phyloP scores from a whole-genome alignment of 2,888 invertebrate species.

The Clistopyga incitator region DNA sequence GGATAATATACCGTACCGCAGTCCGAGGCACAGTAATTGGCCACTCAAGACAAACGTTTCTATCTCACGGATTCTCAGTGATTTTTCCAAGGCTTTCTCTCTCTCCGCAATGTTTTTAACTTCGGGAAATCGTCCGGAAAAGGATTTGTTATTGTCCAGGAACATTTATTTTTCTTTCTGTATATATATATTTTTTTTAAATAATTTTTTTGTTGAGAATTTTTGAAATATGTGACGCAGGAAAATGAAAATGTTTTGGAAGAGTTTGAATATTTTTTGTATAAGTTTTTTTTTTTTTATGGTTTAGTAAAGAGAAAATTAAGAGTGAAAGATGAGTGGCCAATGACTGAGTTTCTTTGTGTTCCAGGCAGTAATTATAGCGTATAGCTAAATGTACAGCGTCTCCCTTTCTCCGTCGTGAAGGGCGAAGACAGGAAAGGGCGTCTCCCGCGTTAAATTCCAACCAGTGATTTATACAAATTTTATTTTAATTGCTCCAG shows the following conservation, averaged over 20 bases:
- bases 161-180: background rate
- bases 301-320: background rate
- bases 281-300: no score
- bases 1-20: background rate
- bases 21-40: constrained; percentile 34
- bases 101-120: background rate
- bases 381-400: constrained; percentile 2
- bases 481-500: constrained; percentile 70
- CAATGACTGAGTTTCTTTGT: constrained; percentile 1
- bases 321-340: background rate
- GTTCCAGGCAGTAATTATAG: background rate
- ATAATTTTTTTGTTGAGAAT: no score
- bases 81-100: constrained; percentile 2
- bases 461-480: constrained; percentile 71
- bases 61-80: background rate
- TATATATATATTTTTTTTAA: no score
- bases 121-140: no score
- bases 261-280: no score
- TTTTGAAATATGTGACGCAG: no score
- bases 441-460: constrained; percentile 28
- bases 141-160: background rate
- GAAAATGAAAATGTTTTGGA: no score
- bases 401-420: constrained; percentile 1
- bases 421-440: constrained; percentile 50
- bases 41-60: constrained; percentile 12